Evolutionary conservation across 2,113 vertebrate genomes (phyloP).

Genomic region (Gulo gulo): DNA sequence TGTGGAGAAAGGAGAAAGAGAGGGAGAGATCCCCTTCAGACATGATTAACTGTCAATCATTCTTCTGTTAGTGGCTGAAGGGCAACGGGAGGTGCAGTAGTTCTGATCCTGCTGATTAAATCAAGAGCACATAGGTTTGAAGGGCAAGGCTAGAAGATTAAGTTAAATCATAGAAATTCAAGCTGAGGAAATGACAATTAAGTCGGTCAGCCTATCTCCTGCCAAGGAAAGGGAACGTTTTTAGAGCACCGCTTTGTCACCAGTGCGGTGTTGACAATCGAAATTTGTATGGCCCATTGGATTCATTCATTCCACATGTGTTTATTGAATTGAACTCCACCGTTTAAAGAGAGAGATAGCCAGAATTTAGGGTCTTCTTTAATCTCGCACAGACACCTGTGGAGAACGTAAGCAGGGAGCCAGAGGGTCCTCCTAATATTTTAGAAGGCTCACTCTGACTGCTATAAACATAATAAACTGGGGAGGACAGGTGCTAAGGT

Average conservation of each 20-base stretch:
- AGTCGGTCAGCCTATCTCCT: background rate
- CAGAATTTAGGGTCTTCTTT: background rate
- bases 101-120: conserved; percentile 65
- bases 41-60: conserved; percentile 67
- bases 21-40: conserved; percentile 48
- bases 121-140: conserved; percentile 54
- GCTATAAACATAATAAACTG: fast-evolving
- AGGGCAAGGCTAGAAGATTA: conserved; percentile 62
- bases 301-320: conserved; percentile 31
- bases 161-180: conserved; percentile 64
- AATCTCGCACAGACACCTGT: background rate
- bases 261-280: background rate
- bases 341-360: background rate
- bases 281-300: background rate
- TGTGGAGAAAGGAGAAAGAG: background rate
- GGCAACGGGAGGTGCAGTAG: conserved; percentile 44
- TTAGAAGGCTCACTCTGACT: background rate
- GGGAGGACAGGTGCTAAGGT: background rate
- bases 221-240: background rate
- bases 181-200: conserved; percentile 60
- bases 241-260: conserved; percentile 18
- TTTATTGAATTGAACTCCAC: conserved; percentile 15
- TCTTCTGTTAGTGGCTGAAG: conserved; percentile 51
- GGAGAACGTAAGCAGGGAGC: background rate
- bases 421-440: background rate